phyloP scores from a whole-genome alignment of 2,113 vertebrate genomes.

The Callorhinus ursinus region DNA sequence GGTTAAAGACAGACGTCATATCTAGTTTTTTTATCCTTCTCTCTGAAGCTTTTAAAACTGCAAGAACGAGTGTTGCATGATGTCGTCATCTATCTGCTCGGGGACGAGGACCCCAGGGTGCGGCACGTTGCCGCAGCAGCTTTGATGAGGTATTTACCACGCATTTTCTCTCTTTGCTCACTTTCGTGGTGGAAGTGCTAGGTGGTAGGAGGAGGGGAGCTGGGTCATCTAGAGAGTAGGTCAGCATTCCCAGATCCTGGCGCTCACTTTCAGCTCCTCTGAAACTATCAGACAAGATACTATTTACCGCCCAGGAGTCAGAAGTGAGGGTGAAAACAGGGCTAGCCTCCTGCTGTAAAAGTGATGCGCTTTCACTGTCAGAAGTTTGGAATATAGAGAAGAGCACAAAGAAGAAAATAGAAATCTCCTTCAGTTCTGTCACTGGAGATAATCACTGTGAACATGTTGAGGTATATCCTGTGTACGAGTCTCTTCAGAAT shows the following conservation, averaged over 20 bases:
- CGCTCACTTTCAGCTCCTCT: neutral
- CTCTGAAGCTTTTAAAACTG: constrained; percentile 90
- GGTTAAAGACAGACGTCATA: neutral
- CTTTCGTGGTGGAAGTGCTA: neutral
- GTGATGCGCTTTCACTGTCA: neutral
- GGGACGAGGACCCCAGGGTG: constrained; percentile 97
- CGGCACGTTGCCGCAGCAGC: constrained; percentile 92
- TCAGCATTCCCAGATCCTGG: neutral
- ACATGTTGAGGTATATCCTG: neutral
- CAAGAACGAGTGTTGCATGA: constrained; percentile 93
- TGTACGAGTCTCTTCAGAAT: neutral
- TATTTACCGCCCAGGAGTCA: neutral
- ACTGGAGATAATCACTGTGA: accelerated
- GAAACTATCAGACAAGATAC: neutral
- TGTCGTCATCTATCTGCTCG: constrained; percentile 93
- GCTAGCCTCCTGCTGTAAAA: neutral
- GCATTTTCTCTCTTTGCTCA: accelerated
- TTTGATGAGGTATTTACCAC: constrained; percentile 88
- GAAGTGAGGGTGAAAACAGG: neutral
- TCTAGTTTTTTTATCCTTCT: neutral
- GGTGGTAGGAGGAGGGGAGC: accelerated
- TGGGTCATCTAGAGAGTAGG: neutral
- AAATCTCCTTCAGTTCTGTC: accelerated
- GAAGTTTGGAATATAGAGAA: neutral
- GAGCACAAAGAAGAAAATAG: neutral